Conservation (phyloP, 2,113 vertebrate genomes). For the Mesitornis unicolor region DNA sequence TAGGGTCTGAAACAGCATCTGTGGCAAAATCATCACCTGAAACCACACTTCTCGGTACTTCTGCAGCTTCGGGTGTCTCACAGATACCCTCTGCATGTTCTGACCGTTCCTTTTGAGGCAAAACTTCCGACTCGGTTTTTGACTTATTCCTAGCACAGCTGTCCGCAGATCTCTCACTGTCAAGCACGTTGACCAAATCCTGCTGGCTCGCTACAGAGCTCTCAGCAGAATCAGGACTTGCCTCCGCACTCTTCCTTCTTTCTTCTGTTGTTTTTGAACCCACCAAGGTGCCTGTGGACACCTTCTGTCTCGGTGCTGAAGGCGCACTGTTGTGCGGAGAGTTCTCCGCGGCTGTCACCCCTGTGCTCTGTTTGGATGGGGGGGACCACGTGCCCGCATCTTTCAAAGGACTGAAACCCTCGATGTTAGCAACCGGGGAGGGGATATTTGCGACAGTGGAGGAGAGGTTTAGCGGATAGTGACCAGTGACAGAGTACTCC, state of each 20-base stretch:
- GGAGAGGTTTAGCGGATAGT: constrained; percentile 74
- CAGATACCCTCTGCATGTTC: constrained; percentile 2
- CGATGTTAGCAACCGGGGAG: constrained; percentile 64
- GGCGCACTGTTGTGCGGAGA: not conserved
- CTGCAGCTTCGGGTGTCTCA: constrained; percentile 36
- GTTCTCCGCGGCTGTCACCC: constrained; percentile 11
- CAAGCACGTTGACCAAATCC: not conserved
- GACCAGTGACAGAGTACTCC: constrained; percentile 80
- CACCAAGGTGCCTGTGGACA: constrained; percentile 18
- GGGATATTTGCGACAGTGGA: constrained; percentile 55
- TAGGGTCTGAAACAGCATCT: constrained; percentile 29
- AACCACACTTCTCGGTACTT: constrained; percentile 1
- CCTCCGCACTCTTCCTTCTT: constrained; percentile 45
- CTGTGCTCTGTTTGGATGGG: constrained; percentile 23
- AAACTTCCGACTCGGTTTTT: constrained; percentile 29
- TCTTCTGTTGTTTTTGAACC: constrained; percentile 44
- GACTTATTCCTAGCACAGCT: constrained; percentile 20
- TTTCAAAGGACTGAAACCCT: constrained; percentile 75
- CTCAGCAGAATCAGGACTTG: not conserved
- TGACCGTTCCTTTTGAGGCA: constrained; percentile 36
- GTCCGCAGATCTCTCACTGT: not conserved
- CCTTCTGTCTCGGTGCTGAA: constrained; percentile 10
- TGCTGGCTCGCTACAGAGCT: not conserved
- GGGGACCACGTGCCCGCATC: constrained; percentile 70
- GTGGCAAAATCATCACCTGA: constrained; percentile 33